Evolutionary conservation across 1,140 invertebrate species (phyloP).

Genomic region (Plutomurus gul): DNA sequence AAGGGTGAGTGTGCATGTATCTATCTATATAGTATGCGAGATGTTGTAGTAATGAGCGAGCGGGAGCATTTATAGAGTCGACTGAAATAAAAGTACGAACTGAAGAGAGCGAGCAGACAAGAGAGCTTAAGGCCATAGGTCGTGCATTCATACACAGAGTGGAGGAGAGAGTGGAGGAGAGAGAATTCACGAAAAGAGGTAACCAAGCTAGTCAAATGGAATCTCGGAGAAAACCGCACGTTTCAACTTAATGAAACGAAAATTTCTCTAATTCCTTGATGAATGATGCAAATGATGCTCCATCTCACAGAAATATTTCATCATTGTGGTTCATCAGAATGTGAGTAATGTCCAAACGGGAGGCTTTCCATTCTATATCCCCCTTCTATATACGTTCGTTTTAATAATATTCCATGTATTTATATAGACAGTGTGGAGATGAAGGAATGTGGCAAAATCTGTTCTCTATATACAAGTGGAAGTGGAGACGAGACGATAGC

Average conservation of each 20-base stretch:
- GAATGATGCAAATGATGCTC: constrained; percentile 52
- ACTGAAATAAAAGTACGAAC: constrained; percentile 14
- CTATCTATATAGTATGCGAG: background rate
- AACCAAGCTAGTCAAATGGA: constrained; percentile 20
- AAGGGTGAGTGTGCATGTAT: no score
- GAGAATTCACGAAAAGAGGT: background rate
- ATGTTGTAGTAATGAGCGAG: background rate
- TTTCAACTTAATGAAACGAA: constrained; percentile 52
- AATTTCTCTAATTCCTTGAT: constrained; percentile 54
- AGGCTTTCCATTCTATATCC: background rate
- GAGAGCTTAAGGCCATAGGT: background rate
- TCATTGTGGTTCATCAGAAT: constrained; percentile 38
- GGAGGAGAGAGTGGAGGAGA: no score
- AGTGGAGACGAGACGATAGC: background rate
- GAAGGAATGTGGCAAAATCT: constrained; percentile 14
- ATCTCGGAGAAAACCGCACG: constrained; percentile 40
- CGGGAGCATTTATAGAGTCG: background rate
- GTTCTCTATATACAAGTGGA: no score
- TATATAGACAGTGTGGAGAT: background rate
- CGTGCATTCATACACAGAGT: background rate
- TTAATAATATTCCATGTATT: constrained; percentile 4
- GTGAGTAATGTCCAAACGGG: constrained; percentile 33
- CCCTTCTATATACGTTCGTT: background rate
- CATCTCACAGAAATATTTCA: constrained; percentile 24
- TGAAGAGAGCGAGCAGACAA: background rate